Evolutionary conservation across 2,113 vertebrate genomes (phyloP), one percentile per base, ranked within the genome.

Genomic region (Ardeotis arabs): DNA sequence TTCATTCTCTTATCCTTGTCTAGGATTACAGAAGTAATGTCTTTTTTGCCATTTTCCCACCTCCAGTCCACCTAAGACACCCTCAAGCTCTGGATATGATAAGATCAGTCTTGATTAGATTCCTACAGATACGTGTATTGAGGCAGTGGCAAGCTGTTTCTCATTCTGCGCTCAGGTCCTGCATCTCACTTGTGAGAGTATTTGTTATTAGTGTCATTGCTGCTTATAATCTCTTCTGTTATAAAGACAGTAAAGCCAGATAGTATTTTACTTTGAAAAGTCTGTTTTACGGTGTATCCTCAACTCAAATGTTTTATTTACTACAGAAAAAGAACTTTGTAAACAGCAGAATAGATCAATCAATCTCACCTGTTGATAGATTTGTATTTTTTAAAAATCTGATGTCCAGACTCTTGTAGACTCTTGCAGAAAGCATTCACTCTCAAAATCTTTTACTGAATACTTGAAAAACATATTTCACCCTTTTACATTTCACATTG

Each of bases 101-200:
- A 84, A 89, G 85, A 96, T 95, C 66, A 66, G 39, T 94, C 84
- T 93, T 83, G 75, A 90, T 96, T 95, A 96, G 86, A 92, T 96
- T 94, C 73, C 72, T 69, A 72, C 13, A 80, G 94, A 44, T 91
- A 72, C 33, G 35, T 62, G 63, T 84, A 68, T 75, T 78, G 81
- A 90, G 78, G 49, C 28, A 55, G 53, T 55, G 53, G 28, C 62
- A 68, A 84, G 62, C 47, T 89, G 27, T 31, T 75, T 87, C 83
- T 95, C 7, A 7, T 81, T 96, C 79, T 92, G 50, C 6, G 5
- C 44, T 77, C 78, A 76, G 39, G 59, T 66, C 78, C 76, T 60
- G 66, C 77, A 90, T 74, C 55, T 96, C 41, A 80, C 5, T 87
- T 95, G 80, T 81, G 39, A 87, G 69, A 68, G 66, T 92, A 94